Evolutionary conservation across 2,113 vertebrate genomes (phyloP).

Genomic region (Columba janthina): DNA sequence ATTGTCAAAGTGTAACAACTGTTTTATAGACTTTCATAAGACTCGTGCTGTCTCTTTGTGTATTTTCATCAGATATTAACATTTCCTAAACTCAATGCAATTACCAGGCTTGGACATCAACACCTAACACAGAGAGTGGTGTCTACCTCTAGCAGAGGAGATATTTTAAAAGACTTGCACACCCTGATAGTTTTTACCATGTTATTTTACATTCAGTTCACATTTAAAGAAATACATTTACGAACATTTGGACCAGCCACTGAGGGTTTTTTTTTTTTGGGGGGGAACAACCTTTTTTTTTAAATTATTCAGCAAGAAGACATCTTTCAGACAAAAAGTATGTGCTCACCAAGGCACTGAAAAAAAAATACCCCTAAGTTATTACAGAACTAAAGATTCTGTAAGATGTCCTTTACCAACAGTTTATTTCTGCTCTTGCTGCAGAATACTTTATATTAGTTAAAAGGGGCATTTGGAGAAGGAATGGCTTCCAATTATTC

Average conservation of each 20-base stretch:
- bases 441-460: not conserved
- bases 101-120: not conserved
- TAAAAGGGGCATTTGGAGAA: not conserved
- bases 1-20: not conserved
- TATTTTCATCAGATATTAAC: not conserved
- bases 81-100: not conserved
- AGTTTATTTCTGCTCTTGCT: slow-evolving; percentile 11
- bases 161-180: not conserved
- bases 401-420: not conserved
- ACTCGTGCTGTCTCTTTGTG: not conserved
- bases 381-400: not conserved
- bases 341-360: not conserved
- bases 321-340: not conserved
- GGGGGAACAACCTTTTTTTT: not conserved
- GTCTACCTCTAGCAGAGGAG: not conserved
- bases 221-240: not conserved
- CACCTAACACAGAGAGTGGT: not conserved
- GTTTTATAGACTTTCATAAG: not conserved
- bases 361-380: not conserved
- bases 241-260: not conserved
- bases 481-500: slow-evolving; percentile 27
- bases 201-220: not conserved
- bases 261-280: not conserved
- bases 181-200: not conserved
- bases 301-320: not conserved